Evolutionary conservation across 2,888 invertebrate species (phyloP).

Genomic region (Lymantria monacha): DNA sequence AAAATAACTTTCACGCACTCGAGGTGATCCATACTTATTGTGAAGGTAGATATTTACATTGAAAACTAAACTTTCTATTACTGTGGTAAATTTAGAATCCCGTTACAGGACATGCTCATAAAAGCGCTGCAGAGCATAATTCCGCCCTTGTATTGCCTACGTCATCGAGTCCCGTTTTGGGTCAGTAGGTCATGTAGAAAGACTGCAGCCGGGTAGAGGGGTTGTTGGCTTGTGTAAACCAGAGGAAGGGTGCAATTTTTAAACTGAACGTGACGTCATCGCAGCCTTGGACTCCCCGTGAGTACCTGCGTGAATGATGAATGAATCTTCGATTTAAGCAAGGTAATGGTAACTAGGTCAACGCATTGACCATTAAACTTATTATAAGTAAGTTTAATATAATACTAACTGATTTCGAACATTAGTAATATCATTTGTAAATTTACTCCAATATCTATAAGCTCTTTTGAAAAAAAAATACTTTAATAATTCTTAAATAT

Average conservation of each 20-base stretch:
- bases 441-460: too few species aligned
- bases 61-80: slow-evolving; percentile 54
- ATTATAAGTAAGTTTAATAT: neutral
- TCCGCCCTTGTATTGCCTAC: slow-evolving; percentile 65
- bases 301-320: slow-evolving; percentile 63
- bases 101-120: slow-evolving; percentile 14
- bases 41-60: slow-evolving; percentile 61
- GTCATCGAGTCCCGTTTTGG: slow-evolving; percentile 72
- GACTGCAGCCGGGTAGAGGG: slow-evolving; percentile 55
- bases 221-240: slow-evolving; percentile 44
- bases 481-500: too few species aligned
- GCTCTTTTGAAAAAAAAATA: too few species aligned
- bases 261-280: slow-evolving; percentile 69
- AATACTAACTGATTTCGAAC: too few species aligned
- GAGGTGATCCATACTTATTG: neutral
- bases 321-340: slow-evolving; percentile 65
- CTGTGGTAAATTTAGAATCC: slow-evolving; percentile 46
- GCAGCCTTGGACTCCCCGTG: slow-evolving; percentile 54
- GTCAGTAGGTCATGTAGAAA: slow-evolving; percentile 76
- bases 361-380: neutral
- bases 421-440: too few species aligned
- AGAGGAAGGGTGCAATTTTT: slow-evolving; percentile 60
- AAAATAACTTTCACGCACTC: neutral
- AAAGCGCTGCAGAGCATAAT: slow-evolving; percentile 35
- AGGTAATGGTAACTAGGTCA: slow-evolving; percentile 50